Evolutionary conservation across 2,797 vertebrate species (phyloP), one percentile per base, ranked within the genome.

Genomic region (Xenopus petersii): DNA sequence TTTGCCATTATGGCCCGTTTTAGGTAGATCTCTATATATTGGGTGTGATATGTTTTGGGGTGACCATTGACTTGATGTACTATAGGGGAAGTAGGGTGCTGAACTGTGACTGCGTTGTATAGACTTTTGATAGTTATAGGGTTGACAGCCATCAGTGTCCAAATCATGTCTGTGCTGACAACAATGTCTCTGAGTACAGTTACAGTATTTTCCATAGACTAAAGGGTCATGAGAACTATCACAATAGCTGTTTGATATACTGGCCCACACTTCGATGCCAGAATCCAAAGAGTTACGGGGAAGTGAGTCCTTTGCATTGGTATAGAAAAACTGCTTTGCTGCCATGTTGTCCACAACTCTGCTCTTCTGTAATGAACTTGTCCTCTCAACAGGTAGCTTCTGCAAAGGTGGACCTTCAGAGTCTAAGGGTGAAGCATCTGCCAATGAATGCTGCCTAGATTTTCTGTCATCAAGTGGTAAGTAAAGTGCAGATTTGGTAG

Each of bases 251-350:
- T 69, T 1, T 6, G 78, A 80, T 70, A 87, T 80, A 77, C 86
- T 88, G 3, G 87, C 86, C 86, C 87, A 89, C 71, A 92, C 85
- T 60, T 96, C 94, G n/a, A 94, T 88, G 75, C 97, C 97, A 0
- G 96, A 98, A 82, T 99, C 97, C 0, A 93, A 89, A 77, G 93
- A 93, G 33, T 80, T 9, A 5, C 83, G 91, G 12, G 88, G 46
- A 70, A 93, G 88, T 51, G 91, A 92, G 80, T 87, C 90, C 49
- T 83, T 83, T 46, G 83, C 67, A 5, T 79, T 67, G 58, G 73
- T 56, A 77, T 68, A 80, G 5, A 21, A 48, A 85, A 81, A 9
- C 79, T 82, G 75, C 79, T 84, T 36, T 82, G 0, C 80, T 79
- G n/a, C 83, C 81, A 11, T 93, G 15, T 82, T 80, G 2, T 93